Evolutionary conservation across 2,888 invertebrate species (phyloP), one percentile per base, ranked within the genome.

Genomic region (Gastracanthus pulcherrimus): DNA sequence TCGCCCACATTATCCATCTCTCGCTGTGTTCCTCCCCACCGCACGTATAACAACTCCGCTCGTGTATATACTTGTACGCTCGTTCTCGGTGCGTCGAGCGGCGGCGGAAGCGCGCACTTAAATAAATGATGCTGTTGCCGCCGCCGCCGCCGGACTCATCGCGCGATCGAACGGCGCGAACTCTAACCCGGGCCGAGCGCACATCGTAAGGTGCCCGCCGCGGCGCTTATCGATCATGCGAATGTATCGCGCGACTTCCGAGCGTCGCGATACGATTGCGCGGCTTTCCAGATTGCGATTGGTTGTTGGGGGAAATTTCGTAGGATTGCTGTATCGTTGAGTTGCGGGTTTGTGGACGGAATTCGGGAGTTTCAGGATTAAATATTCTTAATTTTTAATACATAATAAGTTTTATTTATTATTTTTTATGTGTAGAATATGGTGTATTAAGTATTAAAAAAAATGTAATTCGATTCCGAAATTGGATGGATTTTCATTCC

Each of bases 51-150:
- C 48, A 48, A 3, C 19, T 19, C 0, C 48, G 19, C 45, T 45
- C 16, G 6, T n/a, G 1, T 1, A 26, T 11, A 11, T 26, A 55
- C n/a, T 9, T 11, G 26, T 55, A 5, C 64, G 36, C 41, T 36
- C 62, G 26, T 41, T 76, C 66, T n/a, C n/a, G n/a, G n/a, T n/a
- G n/a, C n/a, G n/a, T n/a, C n/a, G 76, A 76, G 29, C 38, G 11
- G 16, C 60, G 76, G 23, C 71, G 78, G 80, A 80, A 80, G 75
- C 64, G 62, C 36, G 75, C 75, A 75, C 75, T 76, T 76, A 80
- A 80, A 80, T 70, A 80, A 76, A 76, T 70, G 70, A 80, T 76
- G 80, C 36, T 58, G 60, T 4, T 29, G 41, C 34, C 26, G n/a
- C 31, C 58, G 29, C 31, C 7, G 45, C 23, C 19, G 16, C 41